These are phyloP conservation scores for Cheilinus undulatus DNA, from an alignment of 2,113 vertebrate species.

Conservation along the genomic window DNA sequence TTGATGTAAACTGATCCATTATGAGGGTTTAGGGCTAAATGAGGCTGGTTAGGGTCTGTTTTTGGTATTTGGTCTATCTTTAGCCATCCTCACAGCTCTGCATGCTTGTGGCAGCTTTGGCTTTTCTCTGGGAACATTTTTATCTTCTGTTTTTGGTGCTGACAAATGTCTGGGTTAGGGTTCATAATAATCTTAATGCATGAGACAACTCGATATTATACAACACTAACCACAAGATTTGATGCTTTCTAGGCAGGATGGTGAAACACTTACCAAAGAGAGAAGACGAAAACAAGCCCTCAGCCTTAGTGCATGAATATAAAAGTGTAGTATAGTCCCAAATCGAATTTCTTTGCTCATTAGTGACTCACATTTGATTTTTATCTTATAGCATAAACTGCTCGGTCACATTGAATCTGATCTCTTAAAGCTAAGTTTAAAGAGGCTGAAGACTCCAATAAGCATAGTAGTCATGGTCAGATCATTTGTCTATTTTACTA, in stretches of 20 bases:
- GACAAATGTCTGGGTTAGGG: conserved; percentile 44
- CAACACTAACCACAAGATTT: conserved; percentile 22
- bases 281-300: background rate
- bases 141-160: conserved; percentile 30
- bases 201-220: conserved; percentile 29
- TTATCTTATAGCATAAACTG: too few species aligned
- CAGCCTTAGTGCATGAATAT: too few species aligned
- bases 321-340: too few species aligned
- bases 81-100: conserved; percentile 13
- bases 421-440: too few species aligned
- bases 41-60: conserved; percentile 15
- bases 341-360: too few species aligned
- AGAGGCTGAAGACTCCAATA: too few species aligned
- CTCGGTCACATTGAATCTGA: too few species aligned
- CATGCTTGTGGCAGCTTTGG: conserved; percentile 34
- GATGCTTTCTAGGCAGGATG: conserved; percentile 26
- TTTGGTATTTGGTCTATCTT: conserved; percentile 20
- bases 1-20: conserved; percentile 5
- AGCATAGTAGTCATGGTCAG: too few species aligned
- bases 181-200: conserved; percentile 56
- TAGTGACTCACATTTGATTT: too few species aligned
- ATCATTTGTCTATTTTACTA: too few species aligned
- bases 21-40: conserved; percentile 6
- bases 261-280: background rate
- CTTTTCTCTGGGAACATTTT: conserved; percentile 12